Percentiles rank a stretch among this genome's conserved stretches.
phyloP scores from a whole-genome alignment of 2,113 vertebrate genomes.

The Laticauda colubrina region DNA sequence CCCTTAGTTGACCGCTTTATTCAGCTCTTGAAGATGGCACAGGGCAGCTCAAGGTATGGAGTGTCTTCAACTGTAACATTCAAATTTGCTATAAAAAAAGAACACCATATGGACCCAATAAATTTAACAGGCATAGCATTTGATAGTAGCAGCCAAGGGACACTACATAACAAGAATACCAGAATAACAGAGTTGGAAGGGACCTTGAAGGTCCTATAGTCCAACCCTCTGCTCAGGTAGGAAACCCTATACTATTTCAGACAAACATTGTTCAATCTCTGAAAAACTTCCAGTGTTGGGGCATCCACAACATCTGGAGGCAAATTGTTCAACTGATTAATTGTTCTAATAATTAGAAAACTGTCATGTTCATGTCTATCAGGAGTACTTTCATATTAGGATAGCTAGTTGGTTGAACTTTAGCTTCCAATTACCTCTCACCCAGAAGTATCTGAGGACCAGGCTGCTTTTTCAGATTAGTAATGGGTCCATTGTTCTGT shows the following conservation, averaged over 20 bases:
- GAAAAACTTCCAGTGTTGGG: too few relatives aligned
- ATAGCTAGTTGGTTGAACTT: background rate
- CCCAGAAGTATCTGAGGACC: background rate
- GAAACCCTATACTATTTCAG: too few relatives aligned
- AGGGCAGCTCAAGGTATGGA: constrained; percentile 89
- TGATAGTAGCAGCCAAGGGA: background rate
- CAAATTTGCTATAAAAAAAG: background rate
- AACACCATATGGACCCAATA: background rate
- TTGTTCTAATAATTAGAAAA: too few relatives aligned
- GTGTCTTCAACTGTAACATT: accelerated
- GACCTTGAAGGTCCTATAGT: too few relatives aligned
- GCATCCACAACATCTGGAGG: too few relatives aligned
- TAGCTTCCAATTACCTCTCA: background rate
- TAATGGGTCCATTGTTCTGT: background rate
- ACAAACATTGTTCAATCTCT: too few relatives aligned
- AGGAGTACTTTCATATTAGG: background rate
- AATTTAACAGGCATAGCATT: background rate
- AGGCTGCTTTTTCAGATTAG: background rate
- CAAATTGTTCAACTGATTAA: too few relatives aligned
- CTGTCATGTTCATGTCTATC: background rate
- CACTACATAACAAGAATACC: background rate
- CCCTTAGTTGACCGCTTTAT: constrained; percentile 91
- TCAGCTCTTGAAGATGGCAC: constrained; percentile 89
- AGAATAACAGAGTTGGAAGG: too few relatives aligned
- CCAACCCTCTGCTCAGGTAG: too few relatives aligned